Percentiles rank a stretch among this genome's conserved stretches.
Conservation (phyloP, 30 jellyfish, hydroid and myxozoan genomes). For the Sanderia malayensis region DNA sequence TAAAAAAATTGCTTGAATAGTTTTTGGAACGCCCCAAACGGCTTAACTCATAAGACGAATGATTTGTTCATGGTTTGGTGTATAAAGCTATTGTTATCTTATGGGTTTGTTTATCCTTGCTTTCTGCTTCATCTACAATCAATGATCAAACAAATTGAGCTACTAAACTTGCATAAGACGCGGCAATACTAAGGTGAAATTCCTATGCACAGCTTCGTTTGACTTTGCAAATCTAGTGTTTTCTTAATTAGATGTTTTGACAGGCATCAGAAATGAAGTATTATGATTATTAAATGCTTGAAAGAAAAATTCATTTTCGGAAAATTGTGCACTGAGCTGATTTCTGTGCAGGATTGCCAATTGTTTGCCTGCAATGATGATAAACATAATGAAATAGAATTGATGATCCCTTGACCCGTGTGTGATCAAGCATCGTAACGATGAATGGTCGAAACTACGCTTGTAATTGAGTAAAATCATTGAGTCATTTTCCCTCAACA, state of each 20-base stretch:
- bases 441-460: constrained; percentile 17
- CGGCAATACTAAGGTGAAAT: neutral
- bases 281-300: neutral
- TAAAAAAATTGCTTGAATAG: no score
- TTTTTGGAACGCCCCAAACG: no score
- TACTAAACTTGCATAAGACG: constrained; percentile 2
- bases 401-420: constrained; percentile 48
- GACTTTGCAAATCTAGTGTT: no score
- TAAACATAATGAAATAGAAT: constrained; percentile 34
- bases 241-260: neutral
- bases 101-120: neutral
- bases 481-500: constrained; percentile 70
- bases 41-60: no score
- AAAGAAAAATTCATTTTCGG: constrained; percentile 4
- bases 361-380: constrained; percentile 39
- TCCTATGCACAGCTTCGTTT: no score
- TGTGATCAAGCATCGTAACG: constrained; percentile 41
- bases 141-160: neutral
- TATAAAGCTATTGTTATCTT: neutral
- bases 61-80: constrained; percentile 4
- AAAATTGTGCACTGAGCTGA: constrained; percentile 4
- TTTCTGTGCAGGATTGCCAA: constrained; percentile 27
- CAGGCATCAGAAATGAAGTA: constrained; percentile 42
- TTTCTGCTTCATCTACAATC: neutral
- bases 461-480: constrained; percentile 45